Percentiles rank a stretch among this genome's conserved stretches.
These are phyloP conservation scores for Hofmannophila pseudospretella DNA, from an alignment of 2,888 invertebrate species.

Conservation along the genomic window DNA sequence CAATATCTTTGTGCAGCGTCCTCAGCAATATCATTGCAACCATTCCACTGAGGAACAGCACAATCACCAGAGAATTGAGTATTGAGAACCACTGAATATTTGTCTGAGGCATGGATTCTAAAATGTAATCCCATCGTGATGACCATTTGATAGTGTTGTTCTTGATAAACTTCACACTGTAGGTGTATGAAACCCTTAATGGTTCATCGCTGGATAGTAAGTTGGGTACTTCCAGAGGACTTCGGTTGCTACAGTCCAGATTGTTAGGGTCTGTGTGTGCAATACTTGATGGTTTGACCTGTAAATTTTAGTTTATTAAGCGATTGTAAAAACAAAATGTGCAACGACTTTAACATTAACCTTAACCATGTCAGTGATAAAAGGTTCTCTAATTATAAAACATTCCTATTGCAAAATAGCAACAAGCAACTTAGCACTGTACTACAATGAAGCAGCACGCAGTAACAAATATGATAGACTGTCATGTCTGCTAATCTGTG, in stretches of 20 bases:
- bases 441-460: too few relatives aligned
- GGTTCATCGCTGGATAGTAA: constrained; percentile 65
- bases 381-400: too few relatives aligned
- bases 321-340: too few relatives aligned
- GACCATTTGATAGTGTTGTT: constrained; percentile 97
- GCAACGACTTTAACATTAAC: too few relatives aligned
- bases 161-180: constrained; percentile 87
- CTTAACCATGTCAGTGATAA: too few relatives aligned
- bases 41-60: constrained; percentile 98
- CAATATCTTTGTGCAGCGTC: constrained; percentile 98
- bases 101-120: constrained; percentile 98
- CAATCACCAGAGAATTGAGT: constrained; percentile 97
- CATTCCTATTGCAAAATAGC: too few relatives aligned
- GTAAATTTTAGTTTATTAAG: constrained; percentile 11
- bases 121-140: constrained; percentile 99
- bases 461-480: too few relatives aligned
- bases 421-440: too few relatives aligned
- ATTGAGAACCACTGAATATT: constrained; percentile 99
- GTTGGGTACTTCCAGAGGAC: constrained; percentile 84
- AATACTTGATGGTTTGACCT: constrained; percentile 78
- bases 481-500: too few relatives aligned
- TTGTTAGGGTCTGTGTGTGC: constrained; percentile 66
- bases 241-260: constrained; percentile 69
- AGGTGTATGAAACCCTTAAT: constrained; percentile 89
- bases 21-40: constrained; percentile 99